Percentiles rank a stretch among this genome's conserved stretches.
These are phyloP conservation scores for Oreochromis mossambicus DNA, from an alignment of 2,797 vertebrate genomes.

Conservation along the genomic window DNA sequence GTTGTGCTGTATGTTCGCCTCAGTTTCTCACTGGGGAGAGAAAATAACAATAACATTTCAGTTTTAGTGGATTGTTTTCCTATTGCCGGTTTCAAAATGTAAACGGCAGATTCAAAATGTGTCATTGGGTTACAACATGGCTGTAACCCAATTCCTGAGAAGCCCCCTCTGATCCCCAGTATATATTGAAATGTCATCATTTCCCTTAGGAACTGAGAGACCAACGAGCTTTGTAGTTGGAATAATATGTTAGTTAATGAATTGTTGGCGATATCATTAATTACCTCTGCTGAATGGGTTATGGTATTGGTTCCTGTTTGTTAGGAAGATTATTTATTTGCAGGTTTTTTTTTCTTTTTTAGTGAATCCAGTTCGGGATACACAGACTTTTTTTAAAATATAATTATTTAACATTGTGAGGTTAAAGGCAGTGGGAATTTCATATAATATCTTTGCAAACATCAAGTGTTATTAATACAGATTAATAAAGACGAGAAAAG, in stretches of 20 bases:
- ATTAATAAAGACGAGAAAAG: too few species aligned
- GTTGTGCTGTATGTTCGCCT: conserved; percentile 5
- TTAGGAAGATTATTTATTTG: not conserved
- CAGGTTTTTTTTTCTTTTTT: not conserved
- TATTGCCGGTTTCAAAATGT: conserved; percentile 6
- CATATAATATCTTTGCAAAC: not conserved
- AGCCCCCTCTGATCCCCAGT: not conserved
- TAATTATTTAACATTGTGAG: not conserved
- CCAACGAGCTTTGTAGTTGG: not conserved
- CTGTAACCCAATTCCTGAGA: not conserved
- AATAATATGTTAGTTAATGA: not conserved
- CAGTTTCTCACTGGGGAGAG: conserved; percentile 36
- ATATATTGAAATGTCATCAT: not conserved
- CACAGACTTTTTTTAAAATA: not conserved
- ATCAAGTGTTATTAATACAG: not conserved
- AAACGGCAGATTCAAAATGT: conserved; percentile 27
- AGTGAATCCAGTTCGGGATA: not conserved
- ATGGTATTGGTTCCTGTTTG: not conserved
- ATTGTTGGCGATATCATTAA: not conserved
- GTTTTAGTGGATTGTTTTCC: conserved; percentile 27
- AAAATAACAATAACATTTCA: conserved; percentile 53
- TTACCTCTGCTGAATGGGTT: not conserved
- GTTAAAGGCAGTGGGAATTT: not conserved
- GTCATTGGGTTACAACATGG: not conserved
- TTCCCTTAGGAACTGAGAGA: not conserved